Evolutionary conservation across 2,797 vertebrate genomes (phyloP).

Genomic region (Eutrigla gurnardus): DNA sequence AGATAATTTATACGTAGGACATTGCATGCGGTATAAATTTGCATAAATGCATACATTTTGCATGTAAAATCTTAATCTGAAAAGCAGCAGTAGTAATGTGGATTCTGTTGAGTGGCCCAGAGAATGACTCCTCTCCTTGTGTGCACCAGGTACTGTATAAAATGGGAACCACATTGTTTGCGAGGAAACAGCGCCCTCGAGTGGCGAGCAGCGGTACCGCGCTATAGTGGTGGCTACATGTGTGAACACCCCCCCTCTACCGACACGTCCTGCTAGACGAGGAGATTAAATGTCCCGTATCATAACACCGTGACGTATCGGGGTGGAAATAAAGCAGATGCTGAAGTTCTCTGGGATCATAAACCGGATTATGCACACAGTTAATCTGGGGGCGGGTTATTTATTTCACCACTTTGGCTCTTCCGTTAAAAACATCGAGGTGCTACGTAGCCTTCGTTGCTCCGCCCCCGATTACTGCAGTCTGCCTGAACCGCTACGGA

Average conservation of each 20-base stretch:
- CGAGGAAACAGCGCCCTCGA: slow-evolving; percentile 42
- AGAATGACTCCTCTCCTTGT: background rate
- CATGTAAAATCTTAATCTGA: background rate
- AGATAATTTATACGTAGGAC: background rate
- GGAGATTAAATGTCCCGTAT: slow-evolving; percentile 45
- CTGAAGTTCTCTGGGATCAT: background rate
- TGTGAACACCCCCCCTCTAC: slow-evolving; percentile 3
- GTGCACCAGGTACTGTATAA: too few species aligned
- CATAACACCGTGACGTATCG: background rate
- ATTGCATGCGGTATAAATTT: too few species aligned
- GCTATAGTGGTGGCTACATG: background rate
- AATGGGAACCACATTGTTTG: background rate
- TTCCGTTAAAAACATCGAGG: slow-evolving; percentile 38
- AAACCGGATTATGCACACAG: background rate
- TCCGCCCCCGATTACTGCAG: slow-evolving; percentile 73
- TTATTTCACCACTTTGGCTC: slow-evolving; percentile 30
- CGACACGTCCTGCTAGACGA: slow-evolving; percentile 48
- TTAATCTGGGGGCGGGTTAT: background rate
- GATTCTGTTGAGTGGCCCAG: background rate
- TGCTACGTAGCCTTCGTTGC: slow-evolving; percentile 40
- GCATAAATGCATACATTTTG: background rate
- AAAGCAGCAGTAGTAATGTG: background rate
- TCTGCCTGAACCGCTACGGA: slow-evolving; percentile 26
- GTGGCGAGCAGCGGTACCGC: background rate
- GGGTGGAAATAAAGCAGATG: too few species aligned